Percentiles rank a stretch among this genome's conserved stretches.
These are phyloP conservation scores for Remorina albescens DNA, from an alignment of 2,797 vertebrate species.

Conservation along the genomic window DNA sequence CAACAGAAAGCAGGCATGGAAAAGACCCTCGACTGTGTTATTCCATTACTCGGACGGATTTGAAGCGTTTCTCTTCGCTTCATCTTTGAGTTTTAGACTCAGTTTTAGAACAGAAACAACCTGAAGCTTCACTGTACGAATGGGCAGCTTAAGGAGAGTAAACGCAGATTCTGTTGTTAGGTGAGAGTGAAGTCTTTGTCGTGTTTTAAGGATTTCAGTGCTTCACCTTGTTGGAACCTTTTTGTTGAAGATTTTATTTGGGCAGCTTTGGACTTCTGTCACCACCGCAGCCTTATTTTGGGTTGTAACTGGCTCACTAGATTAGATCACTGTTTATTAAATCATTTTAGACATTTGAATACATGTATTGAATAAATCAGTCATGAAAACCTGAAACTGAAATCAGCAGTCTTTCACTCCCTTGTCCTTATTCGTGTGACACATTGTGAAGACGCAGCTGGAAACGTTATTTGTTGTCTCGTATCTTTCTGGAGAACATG, in stretches of 20 bases:
- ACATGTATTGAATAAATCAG: too few relatives aligned
- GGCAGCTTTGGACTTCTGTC: not conserved
- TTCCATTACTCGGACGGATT: not conserved
- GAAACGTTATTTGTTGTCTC: constrained; percentile 11
- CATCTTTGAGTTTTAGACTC: not conserved
- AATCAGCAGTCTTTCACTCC: too few relatives aligned
- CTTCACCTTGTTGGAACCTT: not conserved
- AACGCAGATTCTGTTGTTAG: too few relatives aligned
- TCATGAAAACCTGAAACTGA: not conserved
- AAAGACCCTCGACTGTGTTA: too few relatives aligned
- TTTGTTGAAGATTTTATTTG: too few relatives aligned
- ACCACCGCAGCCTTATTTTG: too few relatives aligned
- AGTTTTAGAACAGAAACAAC: not conserved
- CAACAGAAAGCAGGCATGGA: not conserved
- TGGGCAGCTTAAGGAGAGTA: too few relatives aligned
- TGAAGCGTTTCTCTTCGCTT: not conserved
- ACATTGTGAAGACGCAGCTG: not conserved
- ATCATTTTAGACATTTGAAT: too few relatives aligned
- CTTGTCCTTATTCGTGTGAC: too few relatives aligned
- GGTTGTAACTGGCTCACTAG: too few relatives aligned
- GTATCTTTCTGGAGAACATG: not conserved
- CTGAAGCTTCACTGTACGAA: too few relatives aligned
- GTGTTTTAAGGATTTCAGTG: not conserved
- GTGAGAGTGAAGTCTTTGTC: not conserved
- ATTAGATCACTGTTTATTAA: too few relatives aligned